Evolutionary conservation across 2,888 invertebrate species (phyloP).

Genomic region (Dyspetes luteomarginatus): DNA sequence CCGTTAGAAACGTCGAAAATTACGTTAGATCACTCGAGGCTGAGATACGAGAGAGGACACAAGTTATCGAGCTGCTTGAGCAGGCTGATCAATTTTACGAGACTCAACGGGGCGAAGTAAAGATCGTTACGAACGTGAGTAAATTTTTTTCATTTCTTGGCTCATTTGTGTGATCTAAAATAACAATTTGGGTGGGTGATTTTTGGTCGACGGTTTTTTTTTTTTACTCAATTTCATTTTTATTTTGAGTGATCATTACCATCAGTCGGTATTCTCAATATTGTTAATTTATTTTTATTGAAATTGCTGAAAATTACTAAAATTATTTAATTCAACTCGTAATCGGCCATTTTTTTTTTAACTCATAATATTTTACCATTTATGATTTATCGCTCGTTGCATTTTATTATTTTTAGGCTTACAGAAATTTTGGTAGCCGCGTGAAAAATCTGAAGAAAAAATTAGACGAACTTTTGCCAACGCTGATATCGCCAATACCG

Average conservation of each 20-base stretch:
- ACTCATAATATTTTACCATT: background rate
- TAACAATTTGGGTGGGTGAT: no score
- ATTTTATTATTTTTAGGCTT: slow-evolving; percentile 86
- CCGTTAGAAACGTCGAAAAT: slow-evolving; percentile 90
- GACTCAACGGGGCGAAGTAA: slow-evolving; percentile 96
- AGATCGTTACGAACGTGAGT: slow-evolving; percentile 97
- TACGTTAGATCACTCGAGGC: slow-evolving; percentile 92
- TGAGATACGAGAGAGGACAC: slow-evolving; percentile 92
- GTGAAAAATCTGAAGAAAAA: slow-evolving; percentile 94
- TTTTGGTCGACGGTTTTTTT: no score
- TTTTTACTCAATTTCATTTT: no score
- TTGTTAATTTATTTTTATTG: no score
- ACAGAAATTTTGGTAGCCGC: slow-evolving; percentile 95
- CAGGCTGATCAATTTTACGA: slow-evolving; percentile 95
- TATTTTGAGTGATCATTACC: no score
- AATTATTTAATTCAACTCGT: no score
- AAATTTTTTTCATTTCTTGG: background rate
- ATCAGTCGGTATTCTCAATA: no score
- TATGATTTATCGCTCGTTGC: background rate
- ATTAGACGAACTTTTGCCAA: slow-evolving; percentile 91
- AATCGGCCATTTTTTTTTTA: no score
- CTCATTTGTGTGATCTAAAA: background rate
- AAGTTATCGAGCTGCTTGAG: slow-evolving; percentile 90
- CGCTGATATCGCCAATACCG: slow-evolving; percentile 87
- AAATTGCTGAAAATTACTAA: no score